Conservation (phyloP, 2,113 vertebrate species). For the Tetraodon nigroviridis region DNA sequence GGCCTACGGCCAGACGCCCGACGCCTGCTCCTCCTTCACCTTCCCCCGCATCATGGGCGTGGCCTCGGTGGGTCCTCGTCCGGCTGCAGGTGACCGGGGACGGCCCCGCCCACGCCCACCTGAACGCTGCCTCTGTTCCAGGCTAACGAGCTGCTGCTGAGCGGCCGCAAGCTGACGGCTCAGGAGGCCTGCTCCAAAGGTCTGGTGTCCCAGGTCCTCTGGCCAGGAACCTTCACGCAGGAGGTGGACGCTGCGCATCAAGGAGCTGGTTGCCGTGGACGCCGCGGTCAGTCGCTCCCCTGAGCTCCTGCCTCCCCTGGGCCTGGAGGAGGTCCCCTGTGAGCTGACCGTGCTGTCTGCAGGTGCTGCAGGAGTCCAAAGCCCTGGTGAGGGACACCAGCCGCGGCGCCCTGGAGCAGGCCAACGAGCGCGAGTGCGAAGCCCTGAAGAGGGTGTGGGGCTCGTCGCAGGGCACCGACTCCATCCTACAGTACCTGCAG, state of each 20-base stretch:
- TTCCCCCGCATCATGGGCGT: conserved; percentile 96
- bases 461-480: conserved; percentile 92
- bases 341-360: conserved; percentile 11
- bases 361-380: conserved; percentile 97
- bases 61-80: conserved; percentile 79
- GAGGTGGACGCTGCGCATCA: conserved; percentile 94
- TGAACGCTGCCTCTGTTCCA: conserved; percentile 35
- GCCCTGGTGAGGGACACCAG: conserved; percentile 87
- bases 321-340: too few relatives aligned
- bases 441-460: conserved; percentile 94
- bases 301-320: not conserved
- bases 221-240: conserved; percentile 94
- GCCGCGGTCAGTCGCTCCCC: conserved; percentile 78
- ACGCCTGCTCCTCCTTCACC: conserved; percentile 91
- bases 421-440: conserved; percentile 93
- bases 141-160: conserved; percentile 97
- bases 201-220: conserved; percentile 95
- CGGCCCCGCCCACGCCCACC: not conserved
- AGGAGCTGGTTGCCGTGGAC: conserved; percentile 90
- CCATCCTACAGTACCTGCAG: conserved; percentile 92
- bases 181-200: conserved; percentile 96
- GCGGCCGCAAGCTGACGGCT: conserved; percentile 92
- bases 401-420: conserved; percentile 86
- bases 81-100: not conserved
- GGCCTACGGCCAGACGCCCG: conserved; percentile 92